These are phyloP conservation scores for Entomobrya proxima DNA, from an alignment of 2,888 invertebrate genomes.

Conservation along the genomic window DNA sequence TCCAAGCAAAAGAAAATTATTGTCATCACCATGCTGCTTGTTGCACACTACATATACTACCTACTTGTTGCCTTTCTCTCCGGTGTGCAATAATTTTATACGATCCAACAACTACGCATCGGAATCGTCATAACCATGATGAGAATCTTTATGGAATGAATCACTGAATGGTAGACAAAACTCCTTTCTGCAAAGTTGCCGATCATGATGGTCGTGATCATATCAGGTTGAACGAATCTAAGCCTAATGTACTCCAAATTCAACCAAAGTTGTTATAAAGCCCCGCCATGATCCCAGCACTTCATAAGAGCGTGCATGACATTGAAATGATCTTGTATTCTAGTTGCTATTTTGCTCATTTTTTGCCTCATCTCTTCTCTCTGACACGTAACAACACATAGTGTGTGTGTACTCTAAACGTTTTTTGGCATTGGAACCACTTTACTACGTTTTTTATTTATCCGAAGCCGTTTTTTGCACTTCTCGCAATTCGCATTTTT, in stretches of 20 bases:
- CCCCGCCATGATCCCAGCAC: background rate
- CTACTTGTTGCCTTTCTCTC: slow-evolving; percentile 33
- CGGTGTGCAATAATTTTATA: background rate
- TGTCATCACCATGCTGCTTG: background rate
- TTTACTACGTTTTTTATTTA: background rate
- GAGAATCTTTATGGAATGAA: background rate
- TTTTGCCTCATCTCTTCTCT: slow-evolving; percentile 16
- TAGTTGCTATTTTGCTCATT: slow-evolving; percentile 14
- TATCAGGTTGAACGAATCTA: no score
- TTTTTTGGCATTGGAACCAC: slow-evolving; percentile 27
- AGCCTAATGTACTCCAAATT: background rate
- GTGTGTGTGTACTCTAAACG: background rate
- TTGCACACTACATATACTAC: background rate
- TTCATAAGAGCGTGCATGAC: slow-evolving; percentile 8
- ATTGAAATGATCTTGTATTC: slow-evolving; percentile 36
- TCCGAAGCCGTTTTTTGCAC: background rate
- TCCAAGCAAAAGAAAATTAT: background rate
- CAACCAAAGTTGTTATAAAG: slow-evolving; percentile 19
- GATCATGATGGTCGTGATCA: no score
- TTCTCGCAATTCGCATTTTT: slow-evolving; percentile 12
- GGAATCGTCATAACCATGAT: background rate
- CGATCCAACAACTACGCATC: background rate
- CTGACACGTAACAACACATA: background rate
- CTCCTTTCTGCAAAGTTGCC: no score
- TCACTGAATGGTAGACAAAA: background rate